These are phyloP conservation scores for Austrolebias charrua DNA, from an alignment of 2,797 vertebrate genomes.

Conservation along the genomic window DNA sequence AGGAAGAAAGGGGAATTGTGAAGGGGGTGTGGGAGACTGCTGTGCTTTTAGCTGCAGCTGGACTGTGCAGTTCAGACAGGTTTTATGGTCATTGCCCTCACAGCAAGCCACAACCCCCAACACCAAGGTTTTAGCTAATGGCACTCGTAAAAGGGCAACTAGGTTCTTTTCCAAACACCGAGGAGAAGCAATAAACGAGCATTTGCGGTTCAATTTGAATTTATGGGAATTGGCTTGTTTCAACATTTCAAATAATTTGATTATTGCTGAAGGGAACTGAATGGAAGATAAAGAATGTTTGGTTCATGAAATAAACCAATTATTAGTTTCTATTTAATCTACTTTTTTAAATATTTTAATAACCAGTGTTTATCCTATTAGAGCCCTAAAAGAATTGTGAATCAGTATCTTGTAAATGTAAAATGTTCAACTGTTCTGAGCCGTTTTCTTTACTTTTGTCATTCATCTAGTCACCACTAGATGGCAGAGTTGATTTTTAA, in stretches of 20 bases:
- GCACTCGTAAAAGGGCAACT: conserved; percentile 76
- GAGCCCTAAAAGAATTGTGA: no score
- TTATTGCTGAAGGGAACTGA: conserved; percentile 5
- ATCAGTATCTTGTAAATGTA: no score
- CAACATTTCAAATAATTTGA: conserved; percentile 45
- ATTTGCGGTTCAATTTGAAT: conserved; percentile 59
- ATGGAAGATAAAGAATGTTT: conserved; percentile 8
- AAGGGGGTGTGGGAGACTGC: conserved; percentile 19
- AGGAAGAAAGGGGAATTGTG: no score
- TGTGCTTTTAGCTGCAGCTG: conserved; percentile 73
- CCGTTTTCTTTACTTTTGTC: conserved; percentile 5
- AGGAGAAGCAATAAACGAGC: conserved; percentile 62
- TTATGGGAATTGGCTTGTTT: conserved; percentile 54
- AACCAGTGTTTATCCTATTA: no score
- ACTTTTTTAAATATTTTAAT: no score
- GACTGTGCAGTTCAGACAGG: conserved; percentile 76
- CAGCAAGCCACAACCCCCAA: conserved; percentile 79
- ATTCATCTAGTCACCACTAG: conserved; percentile 66
- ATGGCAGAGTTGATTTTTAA: conserved; percentile 78
- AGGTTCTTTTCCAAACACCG: conserved; percentile 64
- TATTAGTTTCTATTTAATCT: no score
- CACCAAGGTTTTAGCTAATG: conserved; percentile 81
- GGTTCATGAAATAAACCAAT: no score
- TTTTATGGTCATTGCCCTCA: conserved; percentile 80
- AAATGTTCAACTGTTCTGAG: background rate